A percentile compares a stretch with the other conserved stretches of the same genome.
These are phyloP conservation scores for Boleophthalmus pectinirostris DNA, from an alignment of 2,113 vertebrate species.

Conservation along the genomic window DNA sequence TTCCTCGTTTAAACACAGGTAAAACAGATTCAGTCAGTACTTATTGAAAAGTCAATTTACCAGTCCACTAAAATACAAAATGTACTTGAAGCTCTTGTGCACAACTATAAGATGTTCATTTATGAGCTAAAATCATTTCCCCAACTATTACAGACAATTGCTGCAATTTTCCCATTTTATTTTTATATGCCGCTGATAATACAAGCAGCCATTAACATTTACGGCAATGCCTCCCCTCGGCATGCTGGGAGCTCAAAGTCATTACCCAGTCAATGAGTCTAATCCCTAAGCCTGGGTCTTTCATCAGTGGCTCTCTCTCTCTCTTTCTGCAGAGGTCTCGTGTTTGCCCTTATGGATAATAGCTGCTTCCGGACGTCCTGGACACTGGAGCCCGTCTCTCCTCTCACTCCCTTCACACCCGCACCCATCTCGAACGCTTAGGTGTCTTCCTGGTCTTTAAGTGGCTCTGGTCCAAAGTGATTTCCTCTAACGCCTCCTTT, in stretches of 20 bases:
- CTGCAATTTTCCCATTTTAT: neutral
- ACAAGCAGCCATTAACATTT: slow-evolving; percentile 6
- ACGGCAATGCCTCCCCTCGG: slow-evolving; percentile 1
- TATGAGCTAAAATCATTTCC: neutral
- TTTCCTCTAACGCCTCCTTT: slow-evolving; percentile 24
- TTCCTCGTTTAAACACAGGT: too few species aligned
- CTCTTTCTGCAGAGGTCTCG: slow-evolving; percentile 12
- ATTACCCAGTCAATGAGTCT: slow-evolving; percentile 13
- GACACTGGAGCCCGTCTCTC: slow-evolving; percentile 31
- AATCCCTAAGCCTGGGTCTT: neutral
- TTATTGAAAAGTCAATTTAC: neutral
- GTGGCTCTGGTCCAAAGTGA: slow-evolving; percentile 35
- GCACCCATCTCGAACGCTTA: slow-evolving; percentile 22
- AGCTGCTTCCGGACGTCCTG: neutral
- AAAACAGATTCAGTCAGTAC: too few species aligned
- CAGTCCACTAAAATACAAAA: neutral
- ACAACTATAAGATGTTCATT: neutral
- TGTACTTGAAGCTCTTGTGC: neutral
- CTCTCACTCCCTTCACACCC: slow-evolving; percentile 21
- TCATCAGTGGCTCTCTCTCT: slow-evolving; percentile 9
- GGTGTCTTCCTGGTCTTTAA: slow-evolving; percentile 37
- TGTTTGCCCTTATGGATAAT: slow-evolving; percentile 8
- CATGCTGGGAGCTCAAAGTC: slow-evolving; percentile 11
- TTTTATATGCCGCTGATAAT: neutral
- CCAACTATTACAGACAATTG: neutral